Evolutionary conservation across 2,888 invertebrate genomes (phyloP).

Genomic region (Phymatocera aterrima): DNA sequence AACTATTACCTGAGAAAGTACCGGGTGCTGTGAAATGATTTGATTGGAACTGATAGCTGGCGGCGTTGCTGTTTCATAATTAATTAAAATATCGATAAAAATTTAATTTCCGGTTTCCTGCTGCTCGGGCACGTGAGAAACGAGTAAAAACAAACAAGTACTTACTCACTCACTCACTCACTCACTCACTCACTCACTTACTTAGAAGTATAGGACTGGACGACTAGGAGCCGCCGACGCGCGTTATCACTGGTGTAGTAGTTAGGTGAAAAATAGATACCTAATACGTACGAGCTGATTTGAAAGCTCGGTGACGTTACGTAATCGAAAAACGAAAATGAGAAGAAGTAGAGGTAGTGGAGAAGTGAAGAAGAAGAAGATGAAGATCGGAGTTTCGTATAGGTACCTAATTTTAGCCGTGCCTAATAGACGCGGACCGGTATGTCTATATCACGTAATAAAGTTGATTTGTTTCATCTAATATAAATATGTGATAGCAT

Average conservation of each 20-base stretch:
- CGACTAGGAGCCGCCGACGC: neutral
- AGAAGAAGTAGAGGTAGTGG: too few species aligned
- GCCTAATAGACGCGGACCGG: neutral
- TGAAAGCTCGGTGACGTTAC: slow-evolving; percentile 7
- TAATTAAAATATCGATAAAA: too few species aligned
- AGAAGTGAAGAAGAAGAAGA: too few species aligned
- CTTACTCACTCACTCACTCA: too few species aligned
- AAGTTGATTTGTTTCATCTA: neutral
- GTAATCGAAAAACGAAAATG: neutral
- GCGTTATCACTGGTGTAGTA: neutral
- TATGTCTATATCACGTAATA: neutral
- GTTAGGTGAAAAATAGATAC: neutral
- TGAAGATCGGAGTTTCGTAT: too few species aligned
- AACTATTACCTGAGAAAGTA: too few species aligned
- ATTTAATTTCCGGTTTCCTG: too few species aligned
- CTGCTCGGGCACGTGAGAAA: neutral
- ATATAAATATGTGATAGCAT: neutral
- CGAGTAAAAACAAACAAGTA: neutral
- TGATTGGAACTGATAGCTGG: too few species aligned
- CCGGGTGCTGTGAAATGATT: too few species aligned
- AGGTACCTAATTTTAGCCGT: neutral
- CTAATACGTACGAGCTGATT: neutral
- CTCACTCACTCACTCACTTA: too few species aligned
- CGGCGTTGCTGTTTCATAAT: too few species aligned
- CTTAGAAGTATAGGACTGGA: too few species aligned